phyloP scores from a whole-genome alignment of 1,140 invertebrate genomes.

The Scaptodrosophila lebanonensis region DNA sequence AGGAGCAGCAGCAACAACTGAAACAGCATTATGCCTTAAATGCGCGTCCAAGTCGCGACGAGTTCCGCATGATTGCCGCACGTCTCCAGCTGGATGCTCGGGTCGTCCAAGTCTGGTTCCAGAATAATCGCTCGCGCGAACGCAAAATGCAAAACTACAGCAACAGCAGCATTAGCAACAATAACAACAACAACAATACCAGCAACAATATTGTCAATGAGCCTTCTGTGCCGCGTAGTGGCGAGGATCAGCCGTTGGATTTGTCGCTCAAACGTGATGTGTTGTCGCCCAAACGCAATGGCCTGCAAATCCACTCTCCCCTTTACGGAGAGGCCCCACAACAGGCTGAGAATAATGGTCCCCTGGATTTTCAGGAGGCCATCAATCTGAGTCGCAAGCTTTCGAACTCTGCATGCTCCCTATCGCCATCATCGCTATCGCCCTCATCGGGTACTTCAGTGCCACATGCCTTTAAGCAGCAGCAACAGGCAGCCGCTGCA shows the following conservation, averaged over 20 bases:
- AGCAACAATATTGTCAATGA: slow-evolving; percentile 8
- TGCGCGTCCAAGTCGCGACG: slow-evolving; percentile 94
- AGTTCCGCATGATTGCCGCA: slow-evolving; percentile 92
- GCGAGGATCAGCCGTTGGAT: slow-evolving; percentile 90
- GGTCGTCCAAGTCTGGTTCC: slow-evolving; percentile 98
- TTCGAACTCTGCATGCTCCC: slow-evolving; percentile 78
- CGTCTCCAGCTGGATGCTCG: slow-evolving; percentile 92
- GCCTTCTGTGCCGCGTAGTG: slow-evolving; percentile 25
- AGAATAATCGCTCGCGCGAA: slow-evolving; percentile 96
- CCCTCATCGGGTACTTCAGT: slow-evolving; percentile 79
- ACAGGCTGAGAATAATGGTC: slow-evolving; percentile 21
- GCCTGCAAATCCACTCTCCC: slow-evolving; percentile 80
- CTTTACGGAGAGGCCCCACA: slow-evolving; percentile 77
- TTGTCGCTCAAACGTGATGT: slow-evolving; percentile 87
- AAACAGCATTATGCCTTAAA: slow-evolving; percentile 93
- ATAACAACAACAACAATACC: background rate
- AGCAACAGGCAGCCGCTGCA: slow-evolving; percentile 41
- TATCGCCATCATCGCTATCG: slow-evolving; percentile 59
- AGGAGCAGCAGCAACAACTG: slow-evolving; percentile 92
- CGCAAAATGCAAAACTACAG: slow-evolving; percentile 81
- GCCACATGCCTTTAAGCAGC: slow-evolving; percentile 23
- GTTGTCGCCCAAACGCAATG: slow-evolving; percentile 67
- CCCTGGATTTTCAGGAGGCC: slow-evolving; percentile 79
- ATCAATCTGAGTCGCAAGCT: slow-evolving; percentile 85
- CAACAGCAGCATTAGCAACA: background rate